These are phyloP conservation scores for Eleutherodactylus coqui DNA, from an alignment of 2,797 vertebrate species.

Conservation along the genomic window DNA sequence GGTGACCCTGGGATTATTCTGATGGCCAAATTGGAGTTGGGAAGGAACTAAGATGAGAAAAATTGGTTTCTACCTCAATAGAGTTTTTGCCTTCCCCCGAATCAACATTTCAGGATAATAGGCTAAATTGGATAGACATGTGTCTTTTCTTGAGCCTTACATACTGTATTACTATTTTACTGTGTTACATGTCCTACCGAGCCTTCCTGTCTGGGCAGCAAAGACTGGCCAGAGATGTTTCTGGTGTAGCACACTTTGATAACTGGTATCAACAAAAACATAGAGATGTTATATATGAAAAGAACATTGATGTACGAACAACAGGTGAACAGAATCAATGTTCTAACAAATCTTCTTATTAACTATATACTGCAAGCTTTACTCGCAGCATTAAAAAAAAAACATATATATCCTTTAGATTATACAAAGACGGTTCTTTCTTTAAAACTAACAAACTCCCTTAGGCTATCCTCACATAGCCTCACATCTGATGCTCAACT, in stretches of 20 bases:
- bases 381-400: constrained; percentile 21
- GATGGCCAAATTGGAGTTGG: no score
- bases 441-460: constrained; percentile 67
- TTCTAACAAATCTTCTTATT: background rate
- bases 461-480: constrained; percentile 63
- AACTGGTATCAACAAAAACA: background rate
- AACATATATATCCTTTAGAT: constrained; percentile 30
- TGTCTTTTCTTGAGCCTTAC: no score
- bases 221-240: background rate
- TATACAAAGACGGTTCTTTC: constrained; percentile 17
- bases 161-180: no score
- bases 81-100: no score
- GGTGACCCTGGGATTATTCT: no score
- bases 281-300: background rate
- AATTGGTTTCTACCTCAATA: no score
- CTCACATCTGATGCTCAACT: constrained; percentile 55
- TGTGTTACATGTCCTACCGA: background rate
- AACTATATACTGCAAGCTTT: constrained; percentile 1
- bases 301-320: background rate
- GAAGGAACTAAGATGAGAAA: no score
- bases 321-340: background rate
- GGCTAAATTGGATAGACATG: no score
- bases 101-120: no score
- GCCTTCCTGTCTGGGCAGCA: background rate
- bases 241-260: background rate